Base-by-base conservation (phyloP, 1,140 invertebrate species). In the Heliconius himera region DNA sequence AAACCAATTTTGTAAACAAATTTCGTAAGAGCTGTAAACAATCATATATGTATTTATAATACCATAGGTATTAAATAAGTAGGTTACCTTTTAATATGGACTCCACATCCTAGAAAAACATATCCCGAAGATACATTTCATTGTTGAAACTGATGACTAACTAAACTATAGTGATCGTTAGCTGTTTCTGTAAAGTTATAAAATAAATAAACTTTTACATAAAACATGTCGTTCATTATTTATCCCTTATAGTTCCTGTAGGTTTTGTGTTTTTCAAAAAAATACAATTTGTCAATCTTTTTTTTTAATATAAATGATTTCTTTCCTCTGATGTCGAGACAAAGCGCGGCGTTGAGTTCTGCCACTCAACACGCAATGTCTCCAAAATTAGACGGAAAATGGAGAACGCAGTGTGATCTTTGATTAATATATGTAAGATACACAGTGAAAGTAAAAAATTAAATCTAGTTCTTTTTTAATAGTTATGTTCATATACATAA, bases 121-220 rank as follows among this genome's bases (percentile, higher is more conserved):
- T 76, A 76, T 70, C 60, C 38, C 36, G 38, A 75, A 76, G 60
- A 16, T n/a, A 76, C 16, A 36, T 33, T 60, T 76, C 22, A 49
- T 76, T 76, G 74, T 76, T 76, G 46, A 54, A 70, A 66, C 22
- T 66, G 60, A 66, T 66, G 60, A 66, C 60, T 70, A 66, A 26
- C 70, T 81, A 82, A n/a, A 87, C 76, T 84, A 86, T 89, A 90
- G 82, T 79, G 66, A 83, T 83, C 80, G 87, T 85, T 89, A 89
- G 87, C 81, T 89, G 85, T 90, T 90, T 84, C 87, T 88, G 84
- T 89, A 90, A 89, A 88, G 82, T 90, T 89, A 85, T 81, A 77
- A 79, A 83, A 87, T 89, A 89, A 89, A 90, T 36, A 60, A 60
- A 60, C 51, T 66, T 76, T 66, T 80, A 76, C 84, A 83, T 22